Conservation (phyloP, 2,888 invertebrate genomes). For the Antheraea yamamai region DNA sequence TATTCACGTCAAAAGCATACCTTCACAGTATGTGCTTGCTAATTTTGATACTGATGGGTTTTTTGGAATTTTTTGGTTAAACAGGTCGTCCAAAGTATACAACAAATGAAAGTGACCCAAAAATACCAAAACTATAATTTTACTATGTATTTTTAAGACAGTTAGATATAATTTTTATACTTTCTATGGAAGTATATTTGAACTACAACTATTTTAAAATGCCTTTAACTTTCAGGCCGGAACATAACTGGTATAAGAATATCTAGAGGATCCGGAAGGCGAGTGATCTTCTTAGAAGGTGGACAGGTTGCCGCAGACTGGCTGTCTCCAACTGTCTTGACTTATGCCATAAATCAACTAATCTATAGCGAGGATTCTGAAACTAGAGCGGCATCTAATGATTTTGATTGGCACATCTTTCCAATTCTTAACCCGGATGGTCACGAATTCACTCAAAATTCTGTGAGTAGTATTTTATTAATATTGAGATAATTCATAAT, state of each 20-base stretch:
- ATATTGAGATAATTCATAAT: neutral
- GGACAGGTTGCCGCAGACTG: constrained; percentile 90
- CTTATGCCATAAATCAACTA: constrained; percentile 84
- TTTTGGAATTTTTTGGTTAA: neutral
- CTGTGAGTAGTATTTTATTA: constrained; percentile 52
- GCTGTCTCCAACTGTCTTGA: constrained; percentile 85
- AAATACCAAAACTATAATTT: neutral
- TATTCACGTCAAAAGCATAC: too few relatives aligned
- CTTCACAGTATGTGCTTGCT: neutral
- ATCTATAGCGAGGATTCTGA: constrained; percentile 78
- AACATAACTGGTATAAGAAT: constrained; percentile 75
- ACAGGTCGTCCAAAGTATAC: neutral
- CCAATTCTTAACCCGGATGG: constrained; percentile 91
- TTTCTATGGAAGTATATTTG: neutral
- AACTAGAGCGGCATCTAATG: constrained; percentile 73
- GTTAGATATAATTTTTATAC: neutral
- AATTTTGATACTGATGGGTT: neutral
- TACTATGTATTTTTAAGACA: neutral
- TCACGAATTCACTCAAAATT: constrained; percentile 84
- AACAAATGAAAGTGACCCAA: neutral
- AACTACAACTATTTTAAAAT: neutral
- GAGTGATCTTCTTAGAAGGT: constrained; percentile 63
- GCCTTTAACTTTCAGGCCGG: constrained; percentile 49
- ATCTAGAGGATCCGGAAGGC: constrained; percentile 50
- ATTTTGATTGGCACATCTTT: constrained; percentile 88